Evolutionary conservation across 2,888 invertebrate genomes (phyloP).

Genomic region (Hydraecia micacea): DNA sequence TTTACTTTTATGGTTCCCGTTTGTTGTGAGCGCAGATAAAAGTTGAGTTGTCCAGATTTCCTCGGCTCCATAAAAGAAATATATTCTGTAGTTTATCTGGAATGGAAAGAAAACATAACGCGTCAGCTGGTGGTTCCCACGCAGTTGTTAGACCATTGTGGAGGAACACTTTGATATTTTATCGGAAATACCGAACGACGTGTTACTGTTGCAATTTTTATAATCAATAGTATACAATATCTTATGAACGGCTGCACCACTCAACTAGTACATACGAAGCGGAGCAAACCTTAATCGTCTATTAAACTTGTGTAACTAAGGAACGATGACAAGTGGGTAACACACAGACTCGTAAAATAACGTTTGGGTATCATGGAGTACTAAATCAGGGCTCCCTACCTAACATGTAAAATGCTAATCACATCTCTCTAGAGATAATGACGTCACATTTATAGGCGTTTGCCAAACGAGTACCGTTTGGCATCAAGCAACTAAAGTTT

Average conservation of each 20-base stretch:
- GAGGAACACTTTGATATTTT: slow-evolving; percentile 46
- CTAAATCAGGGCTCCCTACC: slow-evolving; percentile 17
- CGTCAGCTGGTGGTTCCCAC: slow-evolving; percentile 47
- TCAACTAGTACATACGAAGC: neutral
- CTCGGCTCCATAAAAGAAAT: slow-evolving; percentile 34
- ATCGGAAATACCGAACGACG: slow-evolving; percentile 38
- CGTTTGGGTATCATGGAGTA: slow-evolving; percentile 32
- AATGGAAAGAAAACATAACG: slow-evolving; percentile 28
- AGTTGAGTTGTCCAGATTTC: slow-evolving; percentile 56
- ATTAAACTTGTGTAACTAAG: slow-evolving; percentile 17
- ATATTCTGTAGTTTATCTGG: slow-evolving; percentile 42
- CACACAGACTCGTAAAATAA: slow-evolving; percentile 37
- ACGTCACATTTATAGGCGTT: slow-evolving; percentile 48
- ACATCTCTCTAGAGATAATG: slow-evolving; percentile 46
- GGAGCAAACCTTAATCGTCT: neutral
- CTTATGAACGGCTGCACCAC: neutral
- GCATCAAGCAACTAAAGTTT: slow-evolving; percentile 54
- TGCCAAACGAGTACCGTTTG: slow-evolving; percentile 59
- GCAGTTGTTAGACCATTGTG: slow-evolving; percentile 31
- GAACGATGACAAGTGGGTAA: slow-evolving; percentile 18
- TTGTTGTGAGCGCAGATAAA: slow-evolving; percentile 50
- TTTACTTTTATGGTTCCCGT: slow-evolving; percentile 52
- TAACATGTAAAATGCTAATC: slow-evolving; percentile 51
- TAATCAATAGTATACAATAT: slow-evolving; percentile 24
- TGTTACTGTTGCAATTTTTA: slow-evolving; percentile 48